Conservation (phyloP, 2,797 vertebrate species). For the Nothura maculosa region DNA sequence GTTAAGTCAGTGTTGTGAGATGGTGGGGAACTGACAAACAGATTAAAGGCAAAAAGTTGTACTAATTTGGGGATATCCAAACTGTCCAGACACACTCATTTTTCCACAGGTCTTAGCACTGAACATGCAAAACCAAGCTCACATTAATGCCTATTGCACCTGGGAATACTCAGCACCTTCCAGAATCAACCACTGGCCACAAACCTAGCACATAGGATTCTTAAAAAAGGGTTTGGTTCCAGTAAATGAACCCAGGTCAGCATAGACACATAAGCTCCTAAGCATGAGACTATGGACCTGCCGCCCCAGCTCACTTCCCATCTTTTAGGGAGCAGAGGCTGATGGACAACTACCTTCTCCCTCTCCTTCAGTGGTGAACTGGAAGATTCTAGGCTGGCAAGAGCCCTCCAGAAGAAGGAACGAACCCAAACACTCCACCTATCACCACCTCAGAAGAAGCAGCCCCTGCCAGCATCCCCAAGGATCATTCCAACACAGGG, state of each 20-base stretch:
- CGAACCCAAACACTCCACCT: accelerated
- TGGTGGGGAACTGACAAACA: not conserved
- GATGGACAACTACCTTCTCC: not conserved
- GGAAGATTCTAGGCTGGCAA: not conserved
- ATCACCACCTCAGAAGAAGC: not conserved
- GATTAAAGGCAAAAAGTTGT: not conserved
- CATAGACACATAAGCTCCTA: not conserved
- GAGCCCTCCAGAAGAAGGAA: not conserved
- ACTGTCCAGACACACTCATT: not conserved
- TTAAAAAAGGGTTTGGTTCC: not conserved
- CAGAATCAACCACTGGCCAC: not conserved
- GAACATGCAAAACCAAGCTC: not conserved
- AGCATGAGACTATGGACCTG: not conserved
- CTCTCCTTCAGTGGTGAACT: not conserved
- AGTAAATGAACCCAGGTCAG: not conserved
- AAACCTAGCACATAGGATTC: not conserved
- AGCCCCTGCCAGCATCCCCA: accelerated
- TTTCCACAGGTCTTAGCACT: not conserved
- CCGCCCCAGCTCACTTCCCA: not conserved
- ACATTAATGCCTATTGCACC: not conserved
- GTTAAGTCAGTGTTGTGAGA: not conserved
- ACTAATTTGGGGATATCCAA: not conserved
- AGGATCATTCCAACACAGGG: not conserved
- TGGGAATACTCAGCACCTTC: not conserved
- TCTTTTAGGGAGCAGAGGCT: not conserved